phyloP scores from a whole-genome alignment of 2,113 vertebrate species.

The Chaetura pelagica region DNA sequence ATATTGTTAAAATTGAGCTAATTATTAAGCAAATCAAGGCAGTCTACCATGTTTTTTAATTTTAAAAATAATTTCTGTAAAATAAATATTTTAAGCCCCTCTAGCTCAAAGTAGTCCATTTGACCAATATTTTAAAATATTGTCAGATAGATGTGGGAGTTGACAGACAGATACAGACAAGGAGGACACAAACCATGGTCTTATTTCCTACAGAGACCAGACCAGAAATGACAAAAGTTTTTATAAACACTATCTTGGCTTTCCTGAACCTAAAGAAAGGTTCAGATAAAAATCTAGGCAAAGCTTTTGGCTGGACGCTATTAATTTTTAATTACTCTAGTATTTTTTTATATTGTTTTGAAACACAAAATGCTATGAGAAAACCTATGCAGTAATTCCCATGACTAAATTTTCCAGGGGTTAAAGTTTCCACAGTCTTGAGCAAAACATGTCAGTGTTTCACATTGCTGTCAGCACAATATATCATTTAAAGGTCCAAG shows the following conservation, averaged over 20 bases:
- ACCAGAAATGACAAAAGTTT: neutral
- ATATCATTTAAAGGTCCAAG: neutral
- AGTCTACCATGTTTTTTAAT: neutral
- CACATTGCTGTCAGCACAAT: constrained; percentile 1
- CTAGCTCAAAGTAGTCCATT: neutral
- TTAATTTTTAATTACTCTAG: constrained; percentile 24
- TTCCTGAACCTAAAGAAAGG: neutral
- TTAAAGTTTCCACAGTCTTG: constrained; percentile 5
- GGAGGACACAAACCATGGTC: neutral
- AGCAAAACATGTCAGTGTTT: neutral
- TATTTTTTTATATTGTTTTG: constrained; percentile 5
- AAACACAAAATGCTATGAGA: neutral
- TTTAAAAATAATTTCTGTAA: neutral
- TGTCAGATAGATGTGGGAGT: neutral
- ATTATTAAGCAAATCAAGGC: neutral
- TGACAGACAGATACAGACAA: neutral
- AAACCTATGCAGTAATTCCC: neutral
- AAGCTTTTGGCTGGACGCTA: neutral
- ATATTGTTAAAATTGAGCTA: neutral
- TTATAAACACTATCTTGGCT: neutral
- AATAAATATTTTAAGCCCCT: neutral
- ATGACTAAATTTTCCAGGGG: neutral
- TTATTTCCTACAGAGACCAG: neutral
- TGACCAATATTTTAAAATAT: neutral
- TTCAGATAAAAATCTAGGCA: constrained; percentile 16